Evolutionary conservation across 2,888 invertebrate species (phyloP), one percentile per base, ranked within the genome.

Genomic region (Diaphora mendica): DNA sequence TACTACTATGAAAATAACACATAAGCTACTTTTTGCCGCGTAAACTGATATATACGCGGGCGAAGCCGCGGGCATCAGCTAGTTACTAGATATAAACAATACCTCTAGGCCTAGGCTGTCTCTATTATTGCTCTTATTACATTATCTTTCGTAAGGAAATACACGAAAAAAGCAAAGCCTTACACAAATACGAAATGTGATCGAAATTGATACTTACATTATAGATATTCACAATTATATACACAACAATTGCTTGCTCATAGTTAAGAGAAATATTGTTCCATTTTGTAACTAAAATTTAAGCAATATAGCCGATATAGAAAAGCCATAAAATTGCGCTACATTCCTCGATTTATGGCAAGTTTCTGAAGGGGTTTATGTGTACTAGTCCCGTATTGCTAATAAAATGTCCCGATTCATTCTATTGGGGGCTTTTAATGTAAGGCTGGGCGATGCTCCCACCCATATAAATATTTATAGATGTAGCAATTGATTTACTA

Each of bases 401-500:
- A 42, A 67, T 66, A 66, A 66, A 62, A 62, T 62, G 30, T 8
- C 26, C 66, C 66, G 44, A 66, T 66, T n/a, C 62, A 62, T 30
- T 62, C 30, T 62, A 30, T 30, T 62, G 62, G 17, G 2, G 26
- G 17, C 44, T 42, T 67, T 26, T 26, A 67, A 39, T n/a, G 42
- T 67, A 62, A 15, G 15, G 42, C 26, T 30, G 20, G 9, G 62
- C 30, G 44, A 67, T 30, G 17, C 3, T 17, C 30, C 17, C 26
- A n/a, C 15, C 30, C 13, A 44, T 30, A 44, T 17, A 67, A 44
- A 44, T 44, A 66, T 66, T 66, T 30, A 17, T 66, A 9, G 23
- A 8, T 26, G 42, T 26, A 65, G 26, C 15, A 65, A 66, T 26
- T n/a, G 42, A 44, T 42, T 44, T 67, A 35, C 35, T 35, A 35